phyloP scores from a whole-genome alignment of 2,113 vertebrate genomes.

The Bubo blakistoni region DNA sequence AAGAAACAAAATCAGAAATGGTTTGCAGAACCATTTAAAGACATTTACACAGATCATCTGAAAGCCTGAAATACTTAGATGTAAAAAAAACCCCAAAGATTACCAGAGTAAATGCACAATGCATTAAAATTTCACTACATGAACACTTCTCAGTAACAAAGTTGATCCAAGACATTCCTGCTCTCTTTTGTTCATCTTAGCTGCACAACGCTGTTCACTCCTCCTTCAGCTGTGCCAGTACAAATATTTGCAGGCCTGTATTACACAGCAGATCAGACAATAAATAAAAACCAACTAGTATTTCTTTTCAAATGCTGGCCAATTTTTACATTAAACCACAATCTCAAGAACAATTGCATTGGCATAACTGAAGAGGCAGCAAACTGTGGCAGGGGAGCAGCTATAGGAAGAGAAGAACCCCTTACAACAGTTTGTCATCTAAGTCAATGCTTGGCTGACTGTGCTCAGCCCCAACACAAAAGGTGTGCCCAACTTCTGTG shows the following conservation, averaged over 20 bases:
- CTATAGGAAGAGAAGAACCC: neutral
- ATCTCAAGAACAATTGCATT: neutral
- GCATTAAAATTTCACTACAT: neutral
- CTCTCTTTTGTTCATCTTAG: neutral
- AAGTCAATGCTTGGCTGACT: neutral
- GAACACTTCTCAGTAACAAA: neutral
- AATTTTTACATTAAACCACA: neutral
- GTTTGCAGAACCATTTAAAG: neutral
- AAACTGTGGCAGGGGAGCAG: neutral
- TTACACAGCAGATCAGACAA: neutral
- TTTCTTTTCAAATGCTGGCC: neutral
- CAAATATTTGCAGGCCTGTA: neutral
- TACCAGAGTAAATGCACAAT: neutral
- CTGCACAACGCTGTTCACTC: neutral
- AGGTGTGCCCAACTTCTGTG: neutral
- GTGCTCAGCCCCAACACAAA: neutral
- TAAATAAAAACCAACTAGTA: neutral
- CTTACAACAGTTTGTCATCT: neutral
- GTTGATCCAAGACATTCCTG: neutral
- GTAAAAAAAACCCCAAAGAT: neutral
- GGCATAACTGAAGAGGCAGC: neutral
- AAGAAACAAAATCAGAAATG: neutral
- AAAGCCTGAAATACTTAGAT: neutral
- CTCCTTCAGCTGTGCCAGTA: neutral
- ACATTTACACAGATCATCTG: neutral